Evolutionary conservation across 2,888 invertebrate genomes (phyloP), one percentile per base, ranked within the genome.

Genomic region (Nesidiocoris tenuis): DNA sequence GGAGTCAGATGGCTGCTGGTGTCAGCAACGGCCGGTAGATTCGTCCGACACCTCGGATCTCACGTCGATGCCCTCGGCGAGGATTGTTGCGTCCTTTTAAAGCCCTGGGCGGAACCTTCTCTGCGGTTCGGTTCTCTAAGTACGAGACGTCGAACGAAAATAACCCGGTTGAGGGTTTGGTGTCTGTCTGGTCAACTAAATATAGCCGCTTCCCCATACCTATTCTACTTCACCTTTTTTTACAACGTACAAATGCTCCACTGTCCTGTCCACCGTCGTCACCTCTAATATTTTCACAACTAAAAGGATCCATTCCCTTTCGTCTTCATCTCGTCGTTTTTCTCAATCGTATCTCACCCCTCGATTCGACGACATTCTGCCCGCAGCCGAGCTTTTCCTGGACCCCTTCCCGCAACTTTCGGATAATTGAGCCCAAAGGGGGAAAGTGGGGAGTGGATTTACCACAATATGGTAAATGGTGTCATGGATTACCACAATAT

Each of bases 111-210:
- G 39, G 39, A 39, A 39, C 39, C 39, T 39, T 39, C 39, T 3
- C 39, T 39, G 5, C 5, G 39, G 3, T 39, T 23, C 70, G 61
- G 16, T 9, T 72, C 39, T 56, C 63, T 54, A 72, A 72, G 72
- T 72, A 72, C 72, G 57, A 39, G 72, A 61, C 72, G 72, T 72
- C 72, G 61, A 72, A 72, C 72, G 72, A 72, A 72, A 72, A 72
- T 72, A 72, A 72, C 61, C 63, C 39, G 18, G 39, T 72, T 18
- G 63, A 39, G 72, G 63, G 72, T 61, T 72, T 72, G 72, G 63
- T 72, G 72, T 61, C 72, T 72, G 72, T 72, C 72, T 72, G 39
- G 72, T 63, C 72, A 56, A 54, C 63, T 72, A 72, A 61, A 72
- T 61, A 72, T 72, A 72, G 17, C 61, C 61, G 61, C 72, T 72